These are phyloP conservation scores for Saccopteryx bilineata DNA, from an alignment of 2,113 vertebrate genomes.

Conservation along the genomic window DNA sequence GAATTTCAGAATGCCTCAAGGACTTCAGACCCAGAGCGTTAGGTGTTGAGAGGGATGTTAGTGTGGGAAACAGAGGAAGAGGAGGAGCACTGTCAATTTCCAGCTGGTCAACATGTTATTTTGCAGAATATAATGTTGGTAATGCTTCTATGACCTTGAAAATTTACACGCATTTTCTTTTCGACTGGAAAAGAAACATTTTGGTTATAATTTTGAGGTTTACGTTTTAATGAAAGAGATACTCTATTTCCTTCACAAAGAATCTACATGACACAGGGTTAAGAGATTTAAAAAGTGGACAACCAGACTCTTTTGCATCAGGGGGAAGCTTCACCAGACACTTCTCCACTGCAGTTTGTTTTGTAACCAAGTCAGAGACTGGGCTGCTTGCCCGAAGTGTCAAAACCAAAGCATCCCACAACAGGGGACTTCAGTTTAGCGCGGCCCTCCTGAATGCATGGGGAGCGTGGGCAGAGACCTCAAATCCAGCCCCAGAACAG, in stretches of 20 bases:
- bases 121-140: not conserved
- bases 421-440: too few species aligned
- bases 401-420: not conserved
- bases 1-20: constrained; percentile 24
- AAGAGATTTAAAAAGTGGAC: not conserved
- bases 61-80: not conserved
- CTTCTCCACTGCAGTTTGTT: not conserved
- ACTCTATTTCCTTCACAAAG: constrained; percentile 15
- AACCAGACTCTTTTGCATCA: not conserved
- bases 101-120: not conserved
- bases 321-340: not conserved
- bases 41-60: not conserved
- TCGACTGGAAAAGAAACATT: not conserved
- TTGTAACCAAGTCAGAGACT: not conserved
- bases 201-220: not conserved
- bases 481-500: not conserved
- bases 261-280: not conserved
- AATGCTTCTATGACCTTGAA: not conserved
- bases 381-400: not conserved
- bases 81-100: not conserved
- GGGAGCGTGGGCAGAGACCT: not conserved
- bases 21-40: not conserved
- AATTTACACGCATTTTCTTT: not conserved
- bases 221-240: not conserved
- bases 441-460: not conserved